Conservation (phyloP, 2,113 vertebrate species). For the Varanus salvator region DNA sequence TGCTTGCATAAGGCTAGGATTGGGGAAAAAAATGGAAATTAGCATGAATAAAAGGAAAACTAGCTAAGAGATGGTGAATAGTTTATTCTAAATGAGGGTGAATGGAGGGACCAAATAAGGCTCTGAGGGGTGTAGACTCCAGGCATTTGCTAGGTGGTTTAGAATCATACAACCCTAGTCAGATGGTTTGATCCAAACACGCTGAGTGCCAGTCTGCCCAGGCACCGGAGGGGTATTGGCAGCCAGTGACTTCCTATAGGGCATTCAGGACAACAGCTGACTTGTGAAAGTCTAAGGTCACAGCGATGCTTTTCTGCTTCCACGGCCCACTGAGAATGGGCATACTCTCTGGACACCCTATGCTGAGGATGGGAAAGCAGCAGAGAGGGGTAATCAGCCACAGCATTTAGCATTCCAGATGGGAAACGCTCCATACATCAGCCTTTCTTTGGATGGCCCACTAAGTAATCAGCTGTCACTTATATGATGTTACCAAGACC, state of each 20-base stretch:
- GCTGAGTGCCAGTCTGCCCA: background rate
- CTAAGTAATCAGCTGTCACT: background rate
- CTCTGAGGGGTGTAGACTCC: background rate
- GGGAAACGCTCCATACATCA: background rate
- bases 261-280: background rate
- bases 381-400: background rate
- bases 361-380: background rate
- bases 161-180: background rate
- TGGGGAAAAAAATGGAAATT: background rate
- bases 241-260: background rate
- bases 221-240: background rate
- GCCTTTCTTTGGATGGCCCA: background rate
- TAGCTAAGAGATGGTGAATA: background rate
- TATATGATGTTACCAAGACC: background rate
- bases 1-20: fast-evolving
- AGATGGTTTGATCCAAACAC: background rate
- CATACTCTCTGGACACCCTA: background rate
- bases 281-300: background rate
- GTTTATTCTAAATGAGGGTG: background rate
- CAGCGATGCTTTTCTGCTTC: no score
- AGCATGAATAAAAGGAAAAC: conserved; percentile 11
- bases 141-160: background rate
- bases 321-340: background rate
- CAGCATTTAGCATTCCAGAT: background rate
- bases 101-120: background rate